Evolutionary conservation across 2,113 vertebrate species (phyloP), one percentile per base, ranked within the genome.

Genomic region (Gopherus evgoodei): DNA sequence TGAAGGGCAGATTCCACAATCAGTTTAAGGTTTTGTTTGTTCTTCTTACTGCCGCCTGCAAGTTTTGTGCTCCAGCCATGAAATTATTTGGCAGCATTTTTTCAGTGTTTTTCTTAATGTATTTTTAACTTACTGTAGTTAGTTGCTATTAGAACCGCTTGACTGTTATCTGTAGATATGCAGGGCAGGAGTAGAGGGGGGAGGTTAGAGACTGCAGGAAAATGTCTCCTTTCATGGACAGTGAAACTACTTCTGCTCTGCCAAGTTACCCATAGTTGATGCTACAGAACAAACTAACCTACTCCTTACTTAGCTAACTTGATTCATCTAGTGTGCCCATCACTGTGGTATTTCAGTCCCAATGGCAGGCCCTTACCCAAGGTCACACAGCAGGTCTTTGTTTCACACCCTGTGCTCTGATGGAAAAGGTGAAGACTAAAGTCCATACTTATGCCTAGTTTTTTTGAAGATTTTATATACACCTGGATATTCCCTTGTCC

Each of bases 21-120:
- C 59, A 92, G 91, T 96, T 69, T 50, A 89, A 90, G 89, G 93
- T 87, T 95, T 93, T 86, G 54, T 96, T 97, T 96, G 54, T 94
- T 92, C 92, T 85, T 81, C 84, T 92, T n/a, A 88, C 81, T 89
- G 79, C 87, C 88, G 84, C 90, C 91, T 91, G 89, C 42, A 90
- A 1, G 88, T 89, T 93, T 94, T 96, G 85, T 95, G 83, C 83
- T 96, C 95, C 75, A 62, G 54, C 92, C 82, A 69, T 84, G 86
- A 89, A 96, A 59, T 92, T 91, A 75, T 95, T 95, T 90, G 88
- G 52, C 96, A 91, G 47, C 42, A 53, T 85, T 84, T 95, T 91
- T 93, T 92, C 87, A 81, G 42, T 0, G 0, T 97, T 83, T 78
- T 54, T 87, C 21, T 17, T 54, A 52, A 75, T 17, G 5, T 62